Base-by-base conservation (phyloP, 2,113 vertebrate genomes). In the Mesoclemmys tuberculata region DNA sequence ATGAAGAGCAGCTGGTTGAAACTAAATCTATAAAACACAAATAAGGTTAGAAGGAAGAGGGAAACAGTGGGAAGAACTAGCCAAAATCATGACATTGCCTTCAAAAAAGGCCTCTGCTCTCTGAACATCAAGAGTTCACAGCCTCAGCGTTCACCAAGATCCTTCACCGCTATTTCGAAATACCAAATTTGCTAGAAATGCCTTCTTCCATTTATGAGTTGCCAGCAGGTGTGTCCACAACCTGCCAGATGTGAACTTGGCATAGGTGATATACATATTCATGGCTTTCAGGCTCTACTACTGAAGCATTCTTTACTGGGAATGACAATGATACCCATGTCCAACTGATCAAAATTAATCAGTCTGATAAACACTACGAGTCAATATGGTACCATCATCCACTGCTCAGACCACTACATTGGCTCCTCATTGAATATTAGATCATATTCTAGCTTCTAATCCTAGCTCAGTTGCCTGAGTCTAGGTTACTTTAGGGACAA, bases 221-320 rank as follows among this genome's bases (percentile, higher is more conserved):
- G 94, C 94, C 96, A 97, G 90, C 88, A 95, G 82, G 91, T 90
- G 61, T 82, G 64, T 88, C 91, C 87, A 94, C 91, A 97, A 89
- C 84, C 88, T 89, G 86, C 96, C 88, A 77, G 95, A 95, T 96
- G 96, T 93, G 94, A 94, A 94, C 78, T 97, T 97, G 95, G 95
- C 95, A 97, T 54, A 85, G 81, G 88, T 78, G 85, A 35, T 82
- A 82, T 81, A 87, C 91, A 90, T 93, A 86, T 89, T 80, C 82
- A 78, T 89, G 84, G 90, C 90, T 97, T 92, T 80, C 90, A 97
- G 93, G 91, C 48, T 94, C 35, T 87, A 61, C 80, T 46, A 91
- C 77, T 64, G 38, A 2, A 16, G 4, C n/a, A 41, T 85, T 80
- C 64, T 84, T 64, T 0, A 0, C 88, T 77, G 86, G 38, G 84